These are phyloP conservation scores for Hemicordylus capensis DNA, from an alignment of 2,113 vertebrate genomes.

Conservation along the genomic window DNA sequence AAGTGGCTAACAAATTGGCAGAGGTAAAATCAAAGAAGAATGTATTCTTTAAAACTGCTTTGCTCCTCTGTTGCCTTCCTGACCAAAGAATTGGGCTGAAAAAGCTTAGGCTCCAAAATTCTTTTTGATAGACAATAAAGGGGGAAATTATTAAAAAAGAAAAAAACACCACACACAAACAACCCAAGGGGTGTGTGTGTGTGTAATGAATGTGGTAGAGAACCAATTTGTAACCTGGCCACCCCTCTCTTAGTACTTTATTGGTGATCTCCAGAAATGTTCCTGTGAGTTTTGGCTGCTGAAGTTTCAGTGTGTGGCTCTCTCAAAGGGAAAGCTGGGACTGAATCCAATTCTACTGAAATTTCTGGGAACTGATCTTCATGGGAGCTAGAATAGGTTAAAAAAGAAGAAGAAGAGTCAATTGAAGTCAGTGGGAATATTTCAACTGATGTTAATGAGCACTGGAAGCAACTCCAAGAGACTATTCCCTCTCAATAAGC, in stretches of 20 bases:
- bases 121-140: conserved; percentile 52
- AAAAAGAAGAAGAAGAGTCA: neutral
- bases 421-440: conserved; percentile 1
- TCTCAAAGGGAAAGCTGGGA: neutral
- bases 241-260: conserved; percentile 20
- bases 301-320: accelerated
- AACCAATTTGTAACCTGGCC: conserved; percentile 1
- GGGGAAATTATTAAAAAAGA: conserved; percentile 30
- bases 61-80: conserved; percentile 35
- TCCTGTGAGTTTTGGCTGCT: accelerated
- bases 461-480: neutral
- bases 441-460: neutral
- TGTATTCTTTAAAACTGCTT: conserved; percentile 32
- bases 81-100: conserved; percentile 62
- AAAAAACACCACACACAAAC: neutral
- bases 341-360: neutral
- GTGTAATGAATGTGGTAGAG: neutral
- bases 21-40: neutral
- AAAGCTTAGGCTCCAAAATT: conserved; percentile 68
- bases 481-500: neutral
- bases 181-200: too few relatives aligned
- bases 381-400: neutral
- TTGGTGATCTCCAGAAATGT: neutral
- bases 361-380: neutral
- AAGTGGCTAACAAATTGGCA: neutral